Conservation (phyloP, 37 sponge, comb jelly and placozoan species). For the Hormiphora californensis region DNA sequence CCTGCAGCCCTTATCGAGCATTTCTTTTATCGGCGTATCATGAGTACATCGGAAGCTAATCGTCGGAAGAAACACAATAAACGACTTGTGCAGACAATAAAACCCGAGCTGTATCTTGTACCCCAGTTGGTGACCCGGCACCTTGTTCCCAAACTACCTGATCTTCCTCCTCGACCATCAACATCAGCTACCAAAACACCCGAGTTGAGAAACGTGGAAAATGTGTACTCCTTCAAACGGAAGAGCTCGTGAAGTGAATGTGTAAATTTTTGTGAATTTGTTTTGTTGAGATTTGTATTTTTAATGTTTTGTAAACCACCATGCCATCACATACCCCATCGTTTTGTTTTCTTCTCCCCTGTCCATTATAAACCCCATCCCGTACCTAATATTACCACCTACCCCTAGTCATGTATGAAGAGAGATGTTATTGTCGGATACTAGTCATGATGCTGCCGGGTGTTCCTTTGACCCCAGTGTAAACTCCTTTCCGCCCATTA, state of each 20-base stretch:
- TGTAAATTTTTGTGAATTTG: neutral
- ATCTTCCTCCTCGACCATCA: neutral
- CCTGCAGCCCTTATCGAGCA: neutral
- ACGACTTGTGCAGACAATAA: too few species aligned
- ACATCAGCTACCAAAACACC: neutral
- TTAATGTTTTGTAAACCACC: too few species aligned
- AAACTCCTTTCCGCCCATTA: too few species aligned
- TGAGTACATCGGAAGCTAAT: neutral
- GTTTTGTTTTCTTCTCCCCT: too few species aligned
- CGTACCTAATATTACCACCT: too few species aligned
- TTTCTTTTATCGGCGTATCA: constrained; percentile 15
- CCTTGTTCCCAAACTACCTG: neutral
- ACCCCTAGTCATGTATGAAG: constrained; percentile 9
- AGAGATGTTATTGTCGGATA: constrained; percentile 21
- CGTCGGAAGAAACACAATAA: neutral
- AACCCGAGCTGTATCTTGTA: constrained; percentile 25
- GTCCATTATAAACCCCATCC: too few species aligned
- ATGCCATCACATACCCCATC: too few species aligned
- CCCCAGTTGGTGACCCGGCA: neutral
- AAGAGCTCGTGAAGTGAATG: too few species aligned
- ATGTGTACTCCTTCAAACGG: constrained; percentile 25
- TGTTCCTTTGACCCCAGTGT: constrained; percentile 32
- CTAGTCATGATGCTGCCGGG: neutral
- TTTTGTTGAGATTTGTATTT: neutral
- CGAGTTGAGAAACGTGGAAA: constrained; percentile 24